Conservation (phyloP, 2,113 vertebrate species). For the Malaclemys terrapin region DNA sequence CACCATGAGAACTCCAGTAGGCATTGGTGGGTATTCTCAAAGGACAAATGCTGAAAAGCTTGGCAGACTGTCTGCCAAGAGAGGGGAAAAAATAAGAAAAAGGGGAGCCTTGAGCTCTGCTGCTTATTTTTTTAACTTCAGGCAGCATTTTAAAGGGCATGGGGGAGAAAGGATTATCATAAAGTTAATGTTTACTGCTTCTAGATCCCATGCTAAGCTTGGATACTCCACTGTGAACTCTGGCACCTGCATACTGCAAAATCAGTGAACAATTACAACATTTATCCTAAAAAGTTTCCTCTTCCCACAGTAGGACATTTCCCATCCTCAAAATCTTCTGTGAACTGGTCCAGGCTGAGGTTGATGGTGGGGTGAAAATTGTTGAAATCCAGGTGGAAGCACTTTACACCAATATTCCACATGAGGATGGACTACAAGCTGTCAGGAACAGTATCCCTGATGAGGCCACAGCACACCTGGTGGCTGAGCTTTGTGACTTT, state of each 20-base stretch:
- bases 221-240: not conserved
- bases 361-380: too few relatives aligned
- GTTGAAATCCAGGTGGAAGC: too few relatives aligned
- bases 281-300: not conserved
- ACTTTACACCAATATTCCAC: too few relatives aligned
- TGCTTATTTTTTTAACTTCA: not conserved
- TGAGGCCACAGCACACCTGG: too few relatives aligned
- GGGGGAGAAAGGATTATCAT: not conserved
- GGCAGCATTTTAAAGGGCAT: not conserved
- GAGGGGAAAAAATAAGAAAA: not conserved
- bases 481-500: too few relatives aligned
- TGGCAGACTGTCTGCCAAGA: not conserved
- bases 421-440: too few relatives aligned
- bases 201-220: not conserved
- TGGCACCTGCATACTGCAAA: not conserved
- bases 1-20: conserved; percentile 88
- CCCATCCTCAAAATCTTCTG: not conserved
- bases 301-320: not conserved
- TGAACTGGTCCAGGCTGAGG: too few relatives aligned
- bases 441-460: too few relatives aligned
- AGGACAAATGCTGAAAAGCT: not conserved
- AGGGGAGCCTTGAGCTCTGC: not conserved
- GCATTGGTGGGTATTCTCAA: conserved; percentile 86
- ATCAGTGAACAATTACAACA: not conserved
- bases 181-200: not conserved